These are phyloP conservation scores for Brachypteracias leptosomus DNA, from an alignment of 2,113 vertebrate genomes.

Conservation along the genomic window DNA sequence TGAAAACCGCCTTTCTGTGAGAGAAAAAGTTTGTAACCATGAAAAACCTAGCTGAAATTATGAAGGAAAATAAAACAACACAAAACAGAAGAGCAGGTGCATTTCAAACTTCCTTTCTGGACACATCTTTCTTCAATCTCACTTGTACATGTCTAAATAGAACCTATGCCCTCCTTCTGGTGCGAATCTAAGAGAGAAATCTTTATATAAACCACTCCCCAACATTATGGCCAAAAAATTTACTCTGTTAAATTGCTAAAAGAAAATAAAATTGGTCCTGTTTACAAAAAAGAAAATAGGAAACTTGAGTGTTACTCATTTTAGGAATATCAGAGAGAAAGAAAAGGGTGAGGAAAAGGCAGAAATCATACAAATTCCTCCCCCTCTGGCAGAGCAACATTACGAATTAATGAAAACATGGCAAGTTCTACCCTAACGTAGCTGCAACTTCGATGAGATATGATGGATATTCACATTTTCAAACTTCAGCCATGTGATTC, in stretches of 20 bases:
- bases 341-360: not conserved
- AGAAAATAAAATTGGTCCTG: not conserved
- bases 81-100: not conserved
- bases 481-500: not conserved
- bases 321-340: not conserved
- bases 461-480: not conserved
- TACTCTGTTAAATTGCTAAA: not conserved
- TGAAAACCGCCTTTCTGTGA: not conserved
- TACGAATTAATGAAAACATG: not conserved
- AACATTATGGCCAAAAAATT: not conserved
- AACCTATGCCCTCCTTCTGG: not conserved
- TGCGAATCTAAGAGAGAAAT: not conserved
- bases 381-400: not conserved
- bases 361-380: not conserved
- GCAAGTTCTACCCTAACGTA: not conserved
- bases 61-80: not conserved
- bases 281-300: not conserved
- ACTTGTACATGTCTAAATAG: fast-evolving
- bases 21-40: not conserved
- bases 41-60: not conserved
- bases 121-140: not conserved
- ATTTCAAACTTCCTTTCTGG: not conserved
- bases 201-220: not conserved
- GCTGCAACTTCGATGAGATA: not conserved
- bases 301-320: not conserved